Evolutionary conservation across 2,888 invertebrate genomes (phyloP), one percentile per base, ranked within the genome.

Genomic region (Rotaria sp.): DNA sequence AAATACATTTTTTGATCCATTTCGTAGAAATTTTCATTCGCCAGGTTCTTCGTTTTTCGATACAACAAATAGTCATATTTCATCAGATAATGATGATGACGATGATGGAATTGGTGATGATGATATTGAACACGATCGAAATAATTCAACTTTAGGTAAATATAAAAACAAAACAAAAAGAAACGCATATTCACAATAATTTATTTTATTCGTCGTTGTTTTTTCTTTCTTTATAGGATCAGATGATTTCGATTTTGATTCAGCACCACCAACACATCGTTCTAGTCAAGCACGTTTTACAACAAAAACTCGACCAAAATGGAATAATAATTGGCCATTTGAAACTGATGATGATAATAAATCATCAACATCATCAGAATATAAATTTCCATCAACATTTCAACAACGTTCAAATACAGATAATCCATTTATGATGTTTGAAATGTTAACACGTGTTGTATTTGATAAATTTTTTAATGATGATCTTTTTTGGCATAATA

Each of bases 401-500:
- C 38, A 80, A 13, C 38, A 80, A 11, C 75, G 75, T 26, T 13
- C 75, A 10, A 80, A 24, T 26, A 11, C 1, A 8, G 26, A 41
- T 11, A 45, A 80, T 80, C 80, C 80, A 45, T 80, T 80, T 80
- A 45, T n/a, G n/a, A 80, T 80, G 80, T 80, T 80, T 45, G 80
- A 80, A 45, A 80, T 45, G 45, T 80, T 80, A 45, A 80, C 80
- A n/a, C 41, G 45, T n/a, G 45, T 45, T 11, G 45, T 80, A 45
- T 80, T 80, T n/a, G 80, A 80, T 45, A 26, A 80, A 80, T 80
- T 80, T 80, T 80, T 80, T 45, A 45, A 45, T n/a, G 80, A 80
- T n/a, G 80, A 80, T n/a, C 10, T 11, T 45, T 80, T 80, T 45
- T 80, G 75, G 75, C 24, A 55, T 8, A 67, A 67, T 67, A 15